Conservation (phyloP, 2,797 vertebrate species). For the Mico argentatus region DNA sequence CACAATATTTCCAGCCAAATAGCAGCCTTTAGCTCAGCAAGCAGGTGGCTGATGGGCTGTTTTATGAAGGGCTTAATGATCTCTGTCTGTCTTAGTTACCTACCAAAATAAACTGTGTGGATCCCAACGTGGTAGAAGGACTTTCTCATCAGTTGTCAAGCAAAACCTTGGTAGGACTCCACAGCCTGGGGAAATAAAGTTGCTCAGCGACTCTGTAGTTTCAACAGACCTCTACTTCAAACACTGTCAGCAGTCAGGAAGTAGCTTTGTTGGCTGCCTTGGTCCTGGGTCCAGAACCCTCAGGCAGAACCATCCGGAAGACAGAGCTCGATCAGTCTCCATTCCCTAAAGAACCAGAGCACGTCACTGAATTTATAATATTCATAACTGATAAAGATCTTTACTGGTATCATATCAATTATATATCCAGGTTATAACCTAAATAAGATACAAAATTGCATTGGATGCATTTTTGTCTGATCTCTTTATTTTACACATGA, state of each 20-base stretch:
- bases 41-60: conserved; percentile 49
- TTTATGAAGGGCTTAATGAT: conserved; percentile 61
- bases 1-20: conserved; percentile 45
- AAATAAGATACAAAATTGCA: background rate
- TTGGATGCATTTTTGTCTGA: background rate
- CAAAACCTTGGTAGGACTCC: background rate
- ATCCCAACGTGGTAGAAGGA: background rate
- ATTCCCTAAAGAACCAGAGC: background rate
- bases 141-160: conserved; percentile 26
- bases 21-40: background rate
- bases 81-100: conserved; percentile 61
- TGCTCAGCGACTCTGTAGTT: background rate
- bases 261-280: too few species aligned
- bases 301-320: background rate
- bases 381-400: background rate
- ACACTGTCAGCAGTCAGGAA: background rate
- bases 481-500: background rate
- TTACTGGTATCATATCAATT: background rate
- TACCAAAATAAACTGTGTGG: conserved; percentile 62
- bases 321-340: background rate
- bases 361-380: background rate
- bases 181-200: background rate
- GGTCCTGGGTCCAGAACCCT: background rate
- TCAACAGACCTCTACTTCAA: background rate
- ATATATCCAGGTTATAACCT: background rate